Evolutionary conservation across 2,888 invertebrate species (phyloP).

Genomic region (Carabus problematicus): DNA sequence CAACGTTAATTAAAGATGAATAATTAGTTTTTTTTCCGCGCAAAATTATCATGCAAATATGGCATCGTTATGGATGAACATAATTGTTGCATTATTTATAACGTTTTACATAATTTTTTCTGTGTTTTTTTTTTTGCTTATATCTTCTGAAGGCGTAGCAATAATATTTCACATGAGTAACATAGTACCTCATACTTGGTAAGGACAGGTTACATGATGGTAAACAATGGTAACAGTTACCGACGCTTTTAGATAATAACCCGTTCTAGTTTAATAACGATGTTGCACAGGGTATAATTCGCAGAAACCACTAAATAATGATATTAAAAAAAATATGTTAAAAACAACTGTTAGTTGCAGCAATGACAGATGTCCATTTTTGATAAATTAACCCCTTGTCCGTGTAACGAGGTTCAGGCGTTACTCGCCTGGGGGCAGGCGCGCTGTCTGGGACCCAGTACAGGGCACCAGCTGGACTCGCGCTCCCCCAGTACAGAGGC

Average conservation of each 20-base stretch:
- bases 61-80: neutral
- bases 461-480: too few species aligned
- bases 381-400: conserved; percentile 31
- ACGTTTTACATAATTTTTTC: too few species aligned
- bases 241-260: too few species aligned
- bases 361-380: conserved; percentile 31
- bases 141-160: too few species aligned
- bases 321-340: conserved; percentile 6
- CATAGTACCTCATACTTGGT: too few species aligned
- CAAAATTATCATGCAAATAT: conserved; percentile 4
- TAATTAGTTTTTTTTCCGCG: neutral
- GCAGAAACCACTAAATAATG: conserved; percentile 5
- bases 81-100: too few species aligned
- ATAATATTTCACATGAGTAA: too few species aligned
- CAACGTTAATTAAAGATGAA: neutral
- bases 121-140: too few species aligned
- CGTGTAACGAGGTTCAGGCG: conserved; percentile 12
- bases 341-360: conserved; percentile 8
- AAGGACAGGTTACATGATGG: too few species aligned
- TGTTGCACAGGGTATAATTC: conserved; percentile 1
- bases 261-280: conserved; percentile 3
- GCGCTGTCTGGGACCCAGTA: too few species aligned
- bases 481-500: too few species aligned
- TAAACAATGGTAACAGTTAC: too few species aligned
- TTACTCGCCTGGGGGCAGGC: conserved; percentile 6